Evolutionary conservation across 2,888 invertebrate species (phyloP), one percentile per base, ranked within the genome.

Genomic region (Drosophila mulleri): DNA sequence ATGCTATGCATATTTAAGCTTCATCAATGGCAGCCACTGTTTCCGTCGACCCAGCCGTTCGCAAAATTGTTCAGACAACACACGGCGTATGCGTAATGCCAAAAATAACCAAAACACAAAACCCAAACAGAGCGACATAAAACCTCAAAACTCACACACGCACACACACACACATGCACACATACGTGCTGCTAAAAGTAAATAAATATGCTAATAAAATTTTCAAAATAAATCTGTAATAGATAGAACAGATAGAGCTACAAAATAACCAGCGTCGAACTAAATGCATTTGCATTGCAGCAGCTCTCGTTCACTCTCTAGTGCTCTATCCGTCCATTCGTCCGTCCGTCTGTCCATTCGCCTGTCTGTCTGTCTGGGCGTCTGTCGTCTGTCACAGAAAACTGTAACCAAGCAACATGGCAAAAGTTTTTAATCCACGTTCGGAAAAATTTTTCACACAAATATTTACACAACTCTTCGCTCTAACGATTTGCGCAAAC

Each of bases 391-490:
- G 73, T 61, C 74, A 72, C 42, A 50, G 68, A 62, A 59, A 83
- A 80, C 71, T 76, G 82, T 82, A 80, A 75, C 78, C 83, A 82
- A 73, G 77, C 84, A 87, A 85, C 83, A 79, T 77, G 87, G 79
- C 69, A 88, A 81, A 85, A 88, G 86, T 86, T 85, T 85, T 85
- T 85, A 85, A 85, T 85, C 86, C 86, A 86, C 84, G 87, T 89
- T 87, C 70, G 88, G 85, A 87, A 89, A 88, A 88, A 88, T 88
- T 87, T 80, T 89, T 89, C 87, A 83, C 82, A 86, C 88, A 89
- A 88, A 88, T 88, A 88, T 88, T 88, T 89, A 83, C 88, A 88
- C 88, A 88, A 88, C 90, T 86, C 88, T 85, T 85, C 84, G 88
- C 88, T 86, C 88, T 88, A 88, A 88, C 90, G 82, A 89, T 86